These are phyloP conservation scores for Oncorhynchus mykiss DNA, from an alignment of 2,113 vertebrate species.

Conservation along the genomic window DNA sequence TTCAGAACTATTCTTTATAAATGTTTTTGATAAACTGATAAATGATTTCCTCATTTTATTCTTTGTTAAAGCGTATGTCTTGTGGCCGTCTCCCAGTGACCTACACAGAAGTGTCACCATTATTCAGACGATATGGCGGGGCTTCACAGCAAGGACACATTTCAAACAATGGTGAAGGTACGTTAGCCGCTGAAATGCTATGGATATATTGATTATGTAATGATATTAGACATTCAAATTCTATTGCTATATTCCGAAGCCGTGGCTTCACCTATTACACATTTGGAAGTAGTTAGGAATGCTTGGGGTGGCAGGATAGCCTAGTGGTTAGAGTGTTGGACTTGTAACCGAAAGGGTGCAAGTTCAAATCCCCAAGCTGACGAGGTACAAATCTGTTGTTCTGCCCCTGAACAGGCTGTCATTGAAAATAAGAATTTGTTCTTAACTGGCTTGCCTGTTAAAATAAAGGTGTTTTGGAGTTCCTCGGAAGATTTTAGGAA, in stretches of 20 bases:
- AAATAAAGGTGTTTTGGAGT: no score
- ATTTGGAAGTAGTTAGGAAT: conserved; percentile 70
- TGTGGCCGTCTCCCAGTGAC: conserved; percentile 71
- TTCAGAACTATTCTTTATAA: neutral
- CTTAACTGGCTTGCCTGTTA: no score
- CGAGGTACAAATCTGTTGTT: no score
- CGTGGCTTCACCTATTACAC: conserved; percentile 69
- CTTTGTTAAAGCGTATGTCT: neutral
- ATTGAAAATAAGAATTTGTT: no score
- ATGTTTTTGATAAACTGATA: neutral
- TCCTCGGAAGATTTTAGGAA: conserved; percentile 51
- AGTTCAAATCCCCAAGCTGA: no score
- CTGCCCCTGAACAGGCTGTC: no score
- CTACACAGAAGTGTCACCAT: conserved; percentile 74
- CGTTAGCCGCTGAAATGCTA: conserved; percentile 59
- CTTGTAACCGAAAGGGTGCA: no score
- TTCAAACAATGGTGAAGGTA: conserved; percentile 87
- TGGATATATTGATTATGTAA: conserved; percentile 77
- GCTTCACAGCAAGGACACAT: conserved; percentile 78
- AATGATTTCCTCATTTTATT: neutral
- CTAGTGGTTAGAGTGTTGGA: no score
- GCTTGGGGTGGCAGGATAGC: no score
- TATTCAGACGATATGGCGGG: conserved; percentile 91
- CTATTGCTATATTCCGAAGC: conserved; percentile 71
- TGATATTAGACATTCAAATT: conserved; percentile 75